phyloP scores from a whole-genome alignment of 2,888 invertebrate species.

The Aquatica leii region DNA sequence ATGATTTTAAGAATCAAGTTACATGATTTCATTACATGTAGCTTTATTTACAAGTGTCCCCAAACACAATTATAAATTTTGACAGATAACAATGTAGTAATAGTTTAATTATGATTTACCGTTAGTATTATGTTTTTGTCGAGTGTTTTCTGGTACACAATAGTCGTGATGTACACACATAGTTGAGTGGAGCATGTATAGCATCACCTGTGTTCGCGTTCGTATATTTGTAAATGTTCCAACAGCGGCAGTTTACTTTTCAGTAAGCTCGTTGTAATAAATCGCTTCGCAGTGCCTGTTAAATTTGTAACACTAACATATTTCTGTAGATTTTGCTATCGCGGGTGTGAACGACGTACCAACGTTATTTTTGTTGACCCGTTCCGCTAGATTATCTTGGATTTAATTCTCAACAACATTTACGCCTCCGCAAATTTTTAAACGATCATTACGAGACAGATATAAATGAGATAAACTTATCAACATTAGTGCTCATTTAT shows the following conservation, averaged over 20 bases:
- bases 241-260: conserved; percentile 51
- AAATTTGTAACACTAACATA: conserved; percentile 43
- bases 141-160: conserved; percentile 40
- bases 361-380: conserved; percentile 35
- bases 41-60: too few species aligned
- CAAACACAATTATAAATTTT: too few species aligned
- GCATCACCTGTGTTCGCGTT: conserved; percentile 46
- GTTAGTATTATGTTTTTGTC: conserved; percentile 10
- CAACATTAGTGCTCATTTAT: conserved; percentile 28
- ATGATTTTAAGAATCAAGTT: too few species aligned
- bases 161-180: conserved; percentile 48
- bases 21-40: too few species aligned
- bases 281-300: conserved; percentile 51
- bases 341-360: conserved; percentile 25
- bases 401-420: conserved; percentile 25
- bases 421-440: conserved; percentile 31
- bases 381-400: conserved; percentile 27
- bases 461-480: conserved; percentile 33
- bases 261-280: conserved; percentile 53
- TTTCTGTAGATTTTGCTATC: conserved; percentile 36
- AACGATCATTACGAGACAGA: conserved; percentile 23
- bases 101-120: too few species aligned
- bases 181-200: conserved; percentile 48
- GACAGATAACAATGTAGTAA: not conserved
- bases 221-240: conserved; percentile 53